phyloP scores from a whole-genome alignment of 2,888 invertebrate species.

The Aricia artaxerxes region DNA sequence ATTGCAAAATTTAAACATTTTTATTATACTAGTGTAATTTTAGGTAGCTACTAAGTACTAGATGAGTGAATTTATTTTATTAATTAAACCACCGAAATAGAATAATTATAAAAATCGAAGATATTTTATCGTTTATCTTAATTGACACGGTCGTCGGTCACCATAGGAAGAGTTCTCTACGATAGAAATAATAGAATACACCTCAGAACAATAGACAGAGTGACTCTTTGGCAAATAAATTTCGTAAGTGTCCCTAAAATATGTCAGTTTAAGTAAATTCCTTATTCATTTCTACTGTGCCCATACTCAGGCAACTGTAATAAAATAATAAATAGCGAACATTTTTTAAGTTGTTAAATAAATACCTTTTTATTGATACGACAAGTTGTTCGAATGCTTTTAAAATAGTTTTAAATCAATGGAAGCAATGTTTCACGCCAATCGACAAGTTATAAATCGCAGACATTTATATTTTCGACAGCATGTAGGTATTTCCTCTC shows the following conservation, averaged over 20 bases:
- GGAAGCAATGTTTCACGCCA: constrained; percentile 13
- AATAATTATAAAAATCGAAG: no score
- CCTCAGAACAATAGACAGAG: no score
- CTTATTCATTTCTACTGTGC: no score
- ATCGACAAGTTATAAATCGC: not conserved
- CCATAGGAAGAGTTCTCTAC: no score
- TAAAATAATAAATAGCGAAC: not conserved
- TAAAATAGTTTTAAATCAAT: constrained; percentile 15
- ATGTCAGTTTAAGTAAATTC: no score
- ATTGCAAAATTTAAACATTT: not conserved
- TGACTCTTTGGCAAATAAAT: no score
- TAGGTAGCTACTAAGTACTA: no score
- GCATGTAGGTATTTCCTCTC: not conserved
- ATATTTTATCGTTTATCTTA: not conserved
- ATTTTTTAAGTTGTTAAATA: not conserved
- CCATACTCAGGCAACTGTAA: not conserved
- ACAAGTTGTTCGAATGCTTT: not conserved
- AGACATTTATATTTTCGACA: not conserved
- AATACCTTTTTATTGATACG: not conserved
- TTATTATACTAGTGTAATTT: no score
- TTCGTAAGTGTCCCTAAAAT: no score
- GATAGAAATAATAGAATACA: no score
- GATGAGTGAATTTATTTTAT: no score
- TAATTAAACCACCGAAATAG: no score
- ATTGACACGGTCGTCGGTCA: not conserved